A percentile compares a stretch with the other conserved stretches of the same genome.
These are phyloP conservation scores for Nematolebias whitei DNA, from an alignment of 2,113 vertebrate species.

Conservation along the genomic window DNA sequence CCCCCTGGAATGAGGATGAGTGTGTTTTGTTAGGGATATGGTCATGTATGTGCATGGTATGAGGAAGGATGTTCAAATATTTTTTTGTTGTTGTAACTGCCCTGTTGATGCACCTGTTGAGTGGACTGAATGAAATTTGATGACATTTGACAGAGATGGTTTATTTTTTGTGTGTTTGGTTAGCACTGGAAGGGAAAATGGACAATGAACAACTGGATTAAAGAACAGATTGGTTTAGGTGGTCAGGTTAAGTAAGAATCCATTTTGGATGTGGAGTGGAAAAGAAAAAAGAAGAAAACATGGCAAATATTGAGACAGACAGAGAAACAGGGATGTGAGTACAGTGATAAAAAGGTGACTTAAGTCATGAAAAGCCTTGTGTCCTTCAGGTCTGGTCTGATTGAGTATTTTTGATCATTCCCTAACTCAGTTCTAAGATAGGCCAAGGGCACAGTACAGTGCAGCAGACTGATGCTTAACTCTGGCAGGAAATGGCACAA, in stretches of 20 bases:
- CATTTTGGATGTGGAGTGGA: constrained; percentile 33
- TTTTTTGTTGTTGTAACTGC: constrained; percentile 2
- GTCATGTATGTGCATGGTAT: constrained; percentile 27
- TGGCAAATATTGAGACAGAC: constrained; percentile 17
- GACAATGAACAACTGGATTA: constrained; percentile 38
- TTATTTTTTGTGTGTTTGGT: constrained; percentile 30
- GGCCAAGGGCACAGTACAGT: constrained; percentile 69
- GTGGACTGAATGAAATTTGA: constrained; percentile 11
- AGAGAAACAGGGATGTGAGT: constrained; percentile 43
- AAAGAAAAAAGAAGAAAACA: constrained; percentile 17
- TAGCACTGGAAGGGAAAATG: constrained; percentile 24
- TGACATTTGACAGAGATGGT: constrained; percentile 12
- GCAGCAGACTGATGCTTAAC: constrained; percentile 70
- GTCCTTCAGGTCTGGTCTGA: constrained; percentile 64
- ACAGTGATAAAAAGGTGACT: constrained; percentile 67
- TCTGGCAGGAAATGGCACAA: constrained; percentile 61
- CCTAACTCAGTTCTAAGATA: constrained; percentile 60
- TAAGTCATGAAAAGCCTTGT: constrained; percentile 60
- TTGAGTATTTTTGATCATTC: constrained; percentile 64
- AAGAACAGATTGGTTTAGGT: constrained; percentile 41
- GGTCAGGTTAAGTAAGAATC: constrained; percentile 60
- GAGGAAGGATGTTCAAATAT: constrained; percentile 15
- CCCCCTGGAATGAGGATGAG: constrained; percentile 49
- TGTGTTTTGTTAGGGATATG: constrained; percentile 35
- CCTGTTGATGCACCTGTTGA: constrained; percentile 59